Evolutionary conservation across 2,888 invertebrate genomes (phyloP).

Genomic region (Heterodera filipjevi): DNA sequence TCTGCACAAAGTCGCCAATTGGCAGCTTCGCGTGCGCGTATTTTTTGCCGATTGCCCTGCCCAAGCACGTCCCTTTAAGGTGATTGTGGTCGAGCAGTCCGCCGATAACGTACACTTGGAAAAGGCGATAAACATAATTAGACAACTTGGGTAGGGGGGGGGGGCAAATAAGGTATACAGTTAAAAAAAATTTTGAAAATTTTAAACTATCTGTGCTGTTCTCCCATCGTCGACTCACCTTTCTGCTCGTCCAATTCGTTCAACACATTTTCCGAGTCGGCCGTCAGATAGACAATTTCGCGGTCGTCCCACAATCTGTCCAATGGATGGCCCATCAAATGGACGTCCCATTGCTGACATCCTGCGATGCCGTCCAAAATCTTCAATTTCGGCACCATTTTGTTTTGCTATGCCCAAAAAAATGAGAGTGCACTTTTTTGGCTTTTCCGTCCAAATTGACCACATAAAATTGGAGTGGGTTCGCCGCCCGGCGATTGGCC

Average conservation of each 20-base stretch:
- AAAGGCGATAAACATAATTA: neutral
- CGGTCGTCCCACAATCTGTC: constrained; percentile 66
- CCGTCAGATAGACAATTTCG: constrained; percentile 84
- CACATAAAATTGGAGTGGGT: constrained; percentile 57
- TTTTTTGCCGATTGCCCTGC: constrained; percentile 76
- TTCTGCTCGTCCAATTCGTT: constrained; percentile 75
- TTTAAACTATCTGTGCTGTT: no score
- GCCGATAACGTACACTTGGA: constrained; percentile 83
- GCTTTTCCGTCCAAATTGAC: constrained; percentile 48
- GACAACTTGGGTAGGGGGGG: no score
- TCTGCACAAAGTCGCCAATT: constrained; percentile 82
- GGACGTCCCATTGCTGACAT: constrained; percentile 52
- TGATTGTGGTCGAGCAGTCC: constrained; percentile 96
- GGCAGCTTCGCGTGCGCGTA: constrained; percentile 74
- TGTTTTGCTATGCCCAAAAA: neutral
- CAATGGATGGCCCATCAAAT: constrained; percentile 33
- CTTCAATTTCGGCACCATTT: constrained; percentile 36
- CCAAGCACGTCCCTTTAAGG: constrained; percentile 83
- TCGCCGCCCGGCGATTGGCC: constrained; percentile 50
- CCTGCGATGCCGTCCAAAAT: constrained; percentile 47
- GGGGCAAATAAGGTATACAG: no score
- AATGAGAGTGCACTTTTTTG: constrained; percentile 9
- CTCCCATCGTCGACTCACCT: constrained; percentile 34
- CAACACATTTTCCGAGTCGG: constrained; percentile 82
- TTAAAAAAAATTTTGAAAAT: no score